Base-by-base conservation (phyloP, 1,140 invertebrate genomes). In the Macrosteles quadrilineatus region DNA sequence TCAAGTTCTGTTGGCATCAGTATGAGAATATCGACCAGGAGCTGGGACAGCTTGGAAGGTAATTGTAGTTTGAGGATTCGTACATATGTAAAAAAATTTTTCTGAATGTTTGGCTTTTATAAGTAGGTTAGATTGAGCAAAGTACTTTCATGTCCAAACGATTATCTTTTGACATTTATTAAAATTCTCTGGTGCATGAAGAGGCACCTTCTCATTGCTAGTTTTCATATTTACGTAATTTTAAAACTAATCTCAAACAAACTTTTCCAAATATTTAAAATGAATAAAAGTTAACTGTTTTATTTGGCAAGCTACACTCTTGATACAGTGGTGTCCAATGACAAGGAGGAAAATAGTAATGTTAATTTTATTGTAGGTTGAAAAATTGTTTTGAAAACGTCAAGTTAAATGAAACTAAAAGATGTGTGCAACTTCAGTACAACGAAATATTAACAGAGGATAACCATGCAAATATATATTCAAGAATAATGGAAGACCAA, bases 381-480 rank as follows among this genome's bases (percentile, higher is more conserved):
- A 50, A 50, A 21, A n/a, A 50, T 3, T 4, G 47, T 3, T 50
- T 50, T 19, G 47, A 50, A 19, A 19, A 19, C n/a, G 47, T 50
- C 4, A 50, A 50, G n/a, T 3, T 19, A 4, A 19, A 11, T 19
- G 47, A 50, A 19, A 50, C 47, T 3, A 19, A 9, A 21, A 14
- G 55, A 4, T 27, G 55, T 23, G 23, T 6, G 25, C 12, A 59
- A 59, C n/a, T 59, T 27, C 21, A 59, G 25, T 59, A 59, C 25
- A 59, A 59, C n/a, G 55, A 59, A 2, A 23, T 59, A 14, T 27
- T 59, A 9, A 59, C 21, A 27, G 55, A 59, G 27, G 23, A 59
- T n/a, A 23, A 59, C n/a, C 21, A 59, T 30, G 21, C 6, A 21
- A 59, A 29, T 25, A 25, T 59, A 27, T 59, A 59, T 29, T 59